Conservation (phyloP, 2,113 vertebrate genomes). For the Burhinus oedicnemus region DNA sequence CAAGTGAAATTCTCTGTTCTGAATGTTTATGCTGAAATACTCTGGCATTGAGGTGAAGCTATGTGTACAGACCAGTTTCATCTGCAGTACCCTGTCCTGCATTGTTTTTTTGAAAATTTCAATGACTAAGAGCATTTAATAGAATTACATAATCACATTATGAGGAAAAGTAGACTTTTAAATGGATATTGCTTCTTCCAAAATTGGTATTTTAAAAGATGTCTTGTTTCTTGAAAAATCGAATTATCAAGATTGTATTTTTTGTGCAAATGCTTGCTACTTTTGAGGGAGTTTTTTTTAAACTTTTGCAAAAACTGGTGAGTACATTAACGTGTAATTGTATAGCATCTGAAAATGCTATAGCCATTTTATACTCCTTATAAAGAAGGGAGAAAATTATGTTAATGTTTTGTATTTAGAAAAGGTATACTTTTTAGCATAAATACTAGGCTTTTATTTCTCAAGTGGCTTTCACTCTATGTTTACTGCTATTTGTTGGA, state of each 20-base stretch:
- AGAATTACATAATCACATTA: slow-evolving; percentile 13
- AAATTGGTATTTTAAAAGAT: background rate
- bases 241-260: background rate
- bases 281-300: background rate
- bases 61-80: background rate
- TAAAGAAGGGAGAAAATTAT: background rate
- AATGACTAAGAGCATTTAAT: background rate
- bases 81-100: background rate
- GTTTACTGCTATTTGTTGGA: background rate
- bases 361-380: background rate
- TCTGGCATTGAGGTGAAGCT: background rate
- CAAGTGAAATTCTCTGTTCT: background rate
- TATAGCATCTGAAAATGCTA: background rate
- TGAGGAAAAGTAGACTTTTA: background rate
- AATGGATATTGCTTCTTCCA: background rate
- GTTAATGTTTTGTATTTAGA: background rate
- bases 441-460: background rate
- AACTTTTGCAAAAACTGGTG: background rate
- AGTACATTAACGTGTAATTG: background rate
- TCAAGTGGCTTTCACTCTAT: background rate
- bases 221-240: background rate
- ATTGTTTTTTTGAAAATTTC: background rate
- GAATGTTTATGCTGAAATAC: background rate
- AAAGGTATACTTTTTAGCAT: background rate
- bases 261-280: background rate